Percentiles rank a stretch among this genome's conserved stretches.
These are phyloP conservation scores for Peromyscus nudipes DNA, from an alignment of 2,797 vertebrate genomes.

Conservation along the genomic window DNA sequence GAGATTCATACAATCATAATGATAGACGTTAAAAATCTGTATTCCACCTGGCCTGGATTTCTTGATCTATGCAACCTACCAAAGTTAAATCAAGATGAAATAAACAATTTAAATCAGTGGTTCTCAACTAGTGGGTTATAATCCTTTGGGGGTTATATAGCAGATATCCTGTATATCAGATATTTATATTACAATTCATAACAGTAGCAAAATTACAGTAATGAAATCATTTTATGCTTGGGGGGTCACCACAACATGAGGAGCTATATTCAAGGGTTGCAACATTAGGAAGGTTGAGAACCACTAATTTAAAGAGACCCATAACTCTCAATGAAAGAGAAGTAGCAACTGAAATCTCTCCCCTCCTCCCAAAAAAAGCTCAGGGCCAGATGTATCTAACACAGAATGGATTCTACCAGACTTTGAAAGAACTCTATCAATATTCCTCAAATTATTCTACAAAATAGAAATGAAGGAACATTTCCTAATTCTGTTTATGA, in stretches of 20 bases:
- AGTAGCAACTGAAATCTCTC: neutral
- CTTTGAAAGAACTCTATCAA: neutral
- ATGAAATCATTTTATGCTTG: neutral
- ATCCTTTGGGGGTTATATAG: neutral
- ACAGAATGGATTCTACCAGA: neutral
- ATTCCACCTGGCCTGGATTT: neutral
- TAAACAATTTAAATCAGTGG: neutral
- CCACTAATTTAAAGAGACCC: neutral
- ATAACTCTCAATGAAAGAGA: neutral
- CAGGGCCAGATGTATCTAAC: neutral
- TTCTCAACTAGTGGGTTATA: neutral
- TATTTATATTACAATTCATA: neutral
- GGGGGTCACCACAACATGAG: neutral
- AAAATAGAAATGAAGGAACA: neutral
- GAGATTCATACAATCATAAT: neutral
- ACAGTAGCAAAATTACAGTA: neutral
- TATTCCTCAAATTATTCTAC: neutral
- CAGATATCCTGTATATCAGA: neutral
- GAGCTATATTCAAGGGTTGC: neutral
- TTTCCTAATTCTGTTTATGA: neutral
- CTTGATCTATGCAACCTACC: neutral
- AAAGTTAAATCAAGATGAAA: neutral
- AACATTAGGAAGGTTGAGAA: neutral
- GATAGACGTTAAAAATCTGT: neutral
- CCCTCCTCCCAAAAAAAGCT: too few relatives aligned